Conservation (phyloP, 2,888 invertebrate species). For the Pharmacophagus antenor region DNA sequence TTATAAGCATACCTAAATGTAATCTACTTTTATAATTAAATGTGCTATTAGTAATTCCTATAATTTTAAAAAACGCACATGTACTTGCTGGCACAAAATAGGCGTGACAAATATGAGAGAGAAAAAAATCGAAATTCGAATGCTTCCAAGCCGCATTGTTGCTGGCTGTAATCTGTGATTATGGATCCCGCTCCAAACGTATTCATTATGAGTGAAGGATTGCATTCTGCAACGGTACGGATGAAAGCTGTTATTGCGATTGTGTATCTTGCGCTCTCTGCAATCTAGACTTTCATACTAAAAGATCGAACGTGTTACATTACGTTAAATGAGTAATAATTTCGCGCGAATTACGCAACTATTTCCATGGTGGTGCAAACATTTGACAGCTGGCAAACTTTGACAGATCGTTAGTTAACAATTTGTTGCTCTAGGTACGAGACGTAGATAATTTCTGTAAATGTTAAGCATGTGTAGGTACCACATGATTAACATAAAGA, state of each 20-base stretch:
- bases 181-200: conserved; percentile 16
- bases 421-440: too few species aligned
- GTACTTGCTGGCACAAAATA: not conserved
- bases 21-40: too few species aligned
- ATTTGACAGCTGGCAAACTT: too few species aligned
- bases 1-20: too few species aligned
- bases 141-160: conserved; percentile 5
- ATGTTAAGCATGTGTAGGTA: too few species aligned
- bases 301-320: not conserved
- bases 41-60: too few species aligned
- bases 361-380: too few species aligned
- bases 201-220: conserved; percentile 21
- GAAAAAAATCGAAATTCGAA: conserved; percentile 15
- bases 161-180: conserved; percentile 16
- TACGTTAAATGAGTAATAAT: not conserved
- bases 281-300: not conserved
- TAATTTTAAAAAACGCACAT: too few species aligned
- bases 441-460: too few species aligned
- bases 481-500: too few species aligned
- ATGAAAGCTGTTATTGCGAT: conserved; percentile 16
- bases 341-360: too few species aligned
- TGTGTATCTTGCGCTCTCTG: not conserved
- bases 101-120: conserved; percentile 5
- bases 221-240: conserved; percentile 15
- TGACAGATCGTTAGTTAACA: too few species aligned